These are phyloP conservation scores for Pseudoatta argentina DNA, from an alignment of 1,140 invertebrate species.

Conservation along the genomic window DNA sequence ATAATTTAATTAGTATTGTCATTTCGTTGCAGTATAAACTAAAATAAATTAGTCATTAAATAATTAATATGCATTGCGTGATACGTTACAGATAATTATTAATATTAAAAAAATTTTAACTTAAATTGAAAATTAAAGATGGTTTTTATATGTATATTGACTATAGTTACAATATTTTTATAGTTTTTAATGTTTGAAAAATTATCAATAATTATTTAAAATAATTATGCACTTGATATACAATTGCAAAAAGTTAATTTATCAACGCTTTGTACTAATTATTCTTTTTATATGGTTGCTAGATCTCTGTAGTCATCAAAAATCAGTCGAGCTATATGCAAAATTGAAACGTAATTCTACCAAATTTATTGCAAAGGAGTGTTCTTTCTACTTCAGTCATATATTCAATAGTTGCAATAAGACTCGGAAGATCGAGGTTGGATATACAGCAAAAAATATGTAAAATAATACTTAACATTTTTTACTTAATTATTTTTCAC, in stretches of 20 bases:
- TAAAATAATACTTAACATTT: slow-evolving; percentile 37
- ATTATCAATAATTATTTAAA: neutral
- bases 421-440: neutral
- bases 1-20: neutral
- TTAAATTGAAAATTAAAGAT: neutral
- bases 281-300: neutral
- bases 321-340: slow-evolving; percentile 88
- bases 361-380: slow-evolving; percentile 81
- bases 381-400: slow-evolving; percentile 49
- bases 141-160: neutral
- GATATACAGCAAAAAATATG: slow-evolving; percentile 41
- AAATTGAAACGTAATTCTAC: slow-evolving; percentile 86
- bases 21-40: neutral
- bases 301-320: slow-evolving; percentile 90
- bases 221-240: neutral
- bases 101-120: neutral
- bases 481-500: neutral
- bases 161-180: neutral
- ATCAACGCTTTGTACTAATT: neutral
- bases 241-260: neutral
- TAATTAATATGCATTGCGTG: neutral
- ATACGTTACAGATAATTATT: neutral
- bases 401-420: neutral
- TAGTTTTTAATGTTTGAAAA: neutral
- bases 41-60: neutral